These are phyloP conservation scores for Zalophus californianus DNA, from an alignment of 2,797 vertebrate genomes.

Conservation along the genomic window DNA sequence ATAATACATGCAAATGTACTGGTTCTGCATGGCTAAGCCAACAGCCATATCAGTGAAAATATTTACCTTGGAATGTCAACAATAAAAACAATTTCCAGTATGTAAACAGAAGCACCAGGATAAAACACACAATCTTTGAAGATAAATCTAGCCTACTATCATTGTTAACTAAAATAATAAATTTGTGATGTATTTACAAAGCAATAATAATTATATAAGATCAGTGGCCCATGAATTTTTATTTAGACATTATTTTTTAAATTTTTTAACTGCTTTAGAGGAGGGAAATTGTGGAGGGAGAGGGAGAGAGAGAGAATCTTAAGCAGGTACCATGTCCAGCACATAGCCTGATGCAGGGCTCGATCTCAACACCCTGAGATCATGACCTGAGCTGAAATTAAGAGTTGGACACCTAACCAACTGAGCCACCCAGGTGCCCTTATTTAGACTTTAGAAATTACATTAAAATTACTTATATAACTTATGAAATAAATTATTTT, in stretches of 20 bases:
- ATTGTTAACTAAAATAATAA: background rate
- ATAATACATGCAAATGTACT: background rate
- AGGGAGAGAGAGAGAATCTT: background rate
- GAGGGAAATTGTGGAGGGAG: no score
- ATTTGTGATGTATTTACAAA: background rate
- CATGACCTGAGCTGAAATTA: background rate
- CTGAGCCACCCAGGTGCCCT: background rate
- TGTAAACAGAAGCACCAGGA: background rate
- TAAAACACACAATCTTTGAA: background rate
- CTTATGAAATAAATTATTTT: background rate
- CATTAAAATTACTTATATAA: background rate
- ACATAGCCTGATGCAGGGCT: background rate
- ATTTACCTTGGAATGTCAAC: slow-evolving; percentile 4
- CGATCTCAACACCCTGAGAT: background rate
- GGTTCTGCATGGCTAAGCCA: slow-evolving; percentile 19
- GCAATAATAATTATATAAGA: background rate
- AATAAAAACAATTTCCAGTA: background rate
- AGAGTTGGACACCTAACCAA: background rate
- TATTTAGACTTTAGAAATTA: background rate
- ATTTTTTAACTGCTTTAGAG: background rate
- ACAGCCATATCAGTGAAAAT: background rate
- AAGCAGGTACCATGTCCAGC: background rate
- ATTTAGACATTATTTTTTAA: background rate
- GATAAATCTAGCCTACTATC: background rate
- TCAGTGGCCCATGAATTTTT: background rate